Percentiles rank a stretch among this genome's conserved stretches.
Conservation (phyloP, 35 echinoderm and acorn worm genomes). For the Ophiothrix spiculata region DNA sequence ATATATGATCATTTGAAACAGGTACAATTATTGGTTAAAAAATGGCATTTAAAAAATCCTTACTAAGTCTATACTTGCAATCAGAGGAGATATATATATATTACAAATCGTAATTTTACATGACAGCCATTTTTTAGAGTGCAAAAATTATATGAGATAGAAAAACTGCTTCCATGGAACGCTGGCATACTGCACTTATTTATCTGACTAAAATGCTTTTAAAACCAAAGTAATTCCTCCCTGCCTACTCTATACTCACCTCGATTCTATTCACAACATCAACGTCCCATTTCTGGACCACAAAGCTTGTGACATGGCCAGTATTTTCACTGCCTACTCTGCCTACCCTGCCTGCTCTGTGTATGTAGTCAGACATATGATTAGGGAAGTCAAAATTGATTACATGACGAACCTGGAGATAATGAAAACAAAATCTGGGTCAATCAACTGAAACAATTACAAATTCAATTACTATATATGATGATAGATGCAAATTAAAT, state of each 20-base stretch:
- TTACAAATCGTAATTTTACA: too few species aligned
- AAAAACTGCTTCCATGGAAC: background rate
- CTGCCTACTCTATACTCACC: too few species aligned
- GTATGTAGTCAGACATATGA: conserved; percentile 98
- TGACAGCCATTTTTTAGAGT: too few species aligned
- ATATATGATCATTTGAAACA: too few species aligned
- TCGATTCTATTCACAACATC: conserved; percentile 96
- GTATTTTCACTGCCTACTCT: conserved; percentile 51
- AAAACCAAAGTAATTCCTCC: too few species aligned
- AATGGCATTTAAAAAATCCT: too few species aligned
- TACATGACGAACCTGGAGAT: conserved; percentile 72
- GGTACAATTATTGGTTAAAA: too few species aligned
- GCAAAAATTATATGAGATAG: too few species aligned
- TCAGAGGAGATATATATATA: too few species aligned
- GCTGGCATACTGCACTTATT: background rate
- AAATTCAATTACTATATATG: background rate
- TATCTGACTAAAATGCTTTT: background rate
- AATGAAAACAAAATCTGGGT: background rate
- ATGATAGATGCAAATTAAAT: background rate
- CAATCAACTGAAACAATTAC: background rate
- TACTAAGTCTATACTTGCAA: too few species aligned
- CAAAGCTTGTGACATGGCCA: conserved; percentile 84
- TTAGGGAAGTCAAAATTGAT: conserved; percentile 99
- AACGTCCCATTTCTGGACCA: conserved; percentile 97
- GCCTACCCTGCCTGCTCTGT: conserved; percentile 87